Evolutionary conservation across 2,113 vertebrate species (phyloP).

Genomic region (Ariopsis seemanni): DNA sequence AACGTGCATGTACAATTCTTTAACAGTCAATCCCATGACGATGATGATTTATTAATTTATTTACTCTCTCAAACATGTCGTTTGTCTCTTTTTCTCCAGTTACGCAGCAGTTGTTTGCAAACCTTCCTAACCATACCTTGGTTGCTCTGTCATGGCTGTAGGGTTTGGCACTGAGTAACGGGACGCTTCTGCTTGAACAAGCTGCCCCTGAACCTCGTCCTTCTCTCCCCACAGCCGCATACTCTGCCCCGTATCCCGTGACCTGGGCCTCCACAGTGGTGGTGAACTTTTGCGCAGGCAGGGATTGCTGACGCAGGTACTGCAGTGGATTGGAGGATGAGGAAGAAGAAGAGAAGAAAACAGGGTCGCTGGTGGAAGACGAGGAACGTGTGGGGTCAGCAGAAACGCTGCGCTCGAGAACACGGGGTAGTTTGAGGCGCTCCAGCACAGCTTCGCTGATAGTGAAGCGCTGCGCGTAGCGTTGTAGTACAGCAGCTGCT

Average conservation of each 20-base stretch:
- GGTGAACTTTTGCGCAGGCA: conserved; percentile 90
- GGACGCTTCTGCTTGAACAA: conserved; percentile 79
- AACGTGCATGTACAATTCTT: neutral
- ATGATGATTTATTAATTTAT: neutral
- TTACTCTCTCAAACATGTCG: neutral
- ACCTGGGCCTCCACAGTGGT: conserved; percentile 88
- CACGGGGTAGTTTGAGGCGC: conserved; percentile 89
- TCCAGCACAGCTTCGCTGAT: conserved; percentile 93
- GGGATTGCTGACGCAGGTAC: conserved; percentile 88
- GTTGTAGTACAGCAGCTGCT: conserved; percentile 83
- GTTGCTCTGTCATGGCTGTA: conserved; percentile 80
- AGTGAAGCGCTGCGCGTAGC: conserved; percentile 93
- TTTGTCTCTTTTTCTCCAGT: neutral
- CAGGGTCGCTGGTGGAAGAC: conserved; percentile 59
- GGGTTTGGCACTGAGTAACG: conserved; percentile 87
- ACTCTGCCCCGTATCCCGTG: conserved; percentile 65
- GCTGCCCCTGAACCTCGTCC: conserved; percentile 57
- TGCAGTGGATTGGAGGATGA: conserved; percentile 80
- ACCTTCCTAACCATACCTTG: conserved; percentile 73
- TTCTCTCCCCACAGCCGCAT: conserved; percentile 20
- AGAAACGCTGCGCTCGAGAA: conserved; percentile 91
- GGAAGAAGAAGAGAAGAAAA: conserved; percentile 59
- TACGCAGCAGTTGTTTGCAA: neutral
- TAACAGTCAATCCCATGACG: no score
- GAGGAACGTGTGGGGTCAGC: conserved; percentile 78